Conservation (phyloP, 2,888 invertebrate genomes). For the Trichopria drosophilae region DNA sequence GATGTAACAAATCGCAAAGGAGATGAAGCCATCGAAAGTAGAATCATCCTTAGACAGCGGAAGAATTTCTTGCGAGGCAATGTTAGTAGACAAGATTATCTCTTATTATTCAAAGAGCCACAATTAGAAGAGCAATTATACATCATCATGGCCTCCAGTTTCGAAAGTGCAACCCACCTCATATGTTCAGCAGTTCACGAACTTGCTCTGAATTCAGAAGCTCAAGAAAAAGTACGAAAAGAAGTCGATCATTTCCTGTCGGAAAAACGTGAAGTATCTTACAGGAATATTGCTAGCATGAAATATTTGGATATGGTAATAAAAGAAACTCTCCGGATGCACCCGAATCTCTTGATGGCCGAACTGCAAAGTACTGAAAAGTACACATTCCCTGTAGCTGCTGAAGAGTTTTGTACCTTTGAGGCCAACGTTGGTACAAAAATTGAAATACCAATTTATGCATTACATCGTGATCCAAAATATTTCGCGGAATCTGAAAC, state of each 20-base stretch:
- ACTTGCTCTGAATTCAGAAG: constrained; percentile 39
- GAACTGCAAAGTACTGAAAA: constrained; percentile 62
- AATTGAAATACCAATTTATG: constrained; percentile 52
- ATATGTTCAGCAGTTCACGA: constrained; percentile 46
- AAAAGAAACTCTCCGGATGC: constrained; percentile 42
- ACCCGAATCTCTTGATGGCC: constrained; percentile 56
- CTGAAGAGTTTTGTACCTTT: constrained; percentile 36
- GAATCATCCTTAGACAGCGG: constrained; percentile 40
- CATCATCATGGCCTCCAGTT: constrained; percentile 50
- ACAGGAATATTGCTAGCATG: constrained; percentile 43
- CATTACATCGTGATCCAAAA: constrained; percentile 57
- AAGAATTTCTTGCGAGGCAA: constrained; percentile 49
- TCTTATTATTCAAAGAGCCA: constrained; percentile 35
- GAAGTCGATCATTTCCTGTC: constrained; percentile 42
- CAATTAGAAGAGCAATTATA: constrained; percentile 61
- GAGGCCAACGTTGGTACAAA: constrained; percentile 44
- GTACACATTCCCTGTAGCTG: constrained; percentile 57
- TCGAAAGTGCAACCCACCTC: constrained; percentile 43
- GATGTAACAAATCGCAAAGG: constrained; percentile 18
- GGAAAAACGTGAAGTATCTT: constrained; percentile 34
- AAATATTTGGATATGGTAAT: constrained; percentile 49
- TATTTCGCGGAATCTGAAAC: constrained; percentile 58
- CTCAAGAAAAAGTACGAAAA: constrained; percentile 42
- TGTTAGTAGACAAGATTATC: constrained; percentile 29
- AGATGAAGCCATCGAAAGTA: constrained; percentile 29